A percentile compares a stretch with the other conserved stretches of the same genome.
These are phyloP conservation scores for Echiichthys vipera DNA, from an alignment of 2,797 vertebrate genomes.

Conservation along the genomic window DNA sequence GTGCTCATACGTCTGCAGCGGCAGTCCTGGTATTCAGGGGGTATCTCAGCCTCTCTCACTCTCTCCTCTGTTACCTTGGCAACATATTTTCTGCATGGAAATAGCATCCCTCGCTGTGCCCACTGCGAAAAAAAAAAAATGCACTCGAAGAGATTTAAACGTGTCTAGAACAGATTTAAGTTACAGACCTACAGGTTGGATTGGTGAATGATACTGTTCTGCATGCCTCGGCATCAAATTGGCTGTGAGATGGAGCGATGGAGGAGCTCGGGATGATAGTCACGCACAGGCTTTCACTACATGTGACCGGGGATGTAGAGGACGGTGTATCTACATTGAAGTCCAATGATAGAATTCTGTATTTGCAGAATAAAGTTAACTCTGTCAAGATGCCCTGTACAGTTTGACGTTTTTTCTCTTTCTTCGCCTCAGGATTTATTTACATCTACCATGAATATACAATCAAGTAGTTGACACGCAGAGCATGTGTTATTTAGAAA, in stretches of 20 bases:
- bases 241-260: slow-evolving; percentile 33
- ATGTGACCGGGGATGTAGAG: slow-evolving; percentile 16
- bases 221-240: slow-evolving; percentile 41
- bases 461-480: slow-evolving; percentile 29
- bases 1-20: slow-evolving; percentile 66
- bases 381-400: neutral
- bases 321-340: neutral
- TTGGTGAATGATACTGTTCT: slow-evolving; percentile 34
- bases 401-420: slow-evolving; percentile 7
- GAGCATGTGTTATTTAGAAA: slow-evolving; percentile 61
- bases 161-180: slow-evolving; percentile 57
- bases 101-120: slow-evolving; percentile 80
- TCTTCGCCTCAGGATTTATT: slow-evolving; percentile 40
- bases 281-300: slow-evolving; percentile 34
- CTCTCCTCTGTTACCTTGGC: slow-evolving; percentile 86
- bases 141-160: slow-evolving; percentile 64
- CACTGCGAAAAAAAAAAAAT: slow-evolving; percentile 27
- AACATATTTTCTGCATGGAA: slow-evolving; percentile 88
- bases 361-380: neutral
- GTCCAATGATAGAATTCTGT: neutral
- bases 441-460: slow-evolving; percentile 12
- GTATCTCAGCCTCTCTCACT: slow-evolving; percentile 65
- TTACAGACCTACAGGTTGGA: slow-evolving; percentile 49
- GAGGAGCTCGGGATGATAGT: slow-evolving; percentile 29
- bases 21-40: slow-evolving; percentile 75